These are phyloP conservation scores for Uria lomvia DNA, from an alignment of 2,113 vertebrate genomes.

Conservation along the genomic window DNA sequence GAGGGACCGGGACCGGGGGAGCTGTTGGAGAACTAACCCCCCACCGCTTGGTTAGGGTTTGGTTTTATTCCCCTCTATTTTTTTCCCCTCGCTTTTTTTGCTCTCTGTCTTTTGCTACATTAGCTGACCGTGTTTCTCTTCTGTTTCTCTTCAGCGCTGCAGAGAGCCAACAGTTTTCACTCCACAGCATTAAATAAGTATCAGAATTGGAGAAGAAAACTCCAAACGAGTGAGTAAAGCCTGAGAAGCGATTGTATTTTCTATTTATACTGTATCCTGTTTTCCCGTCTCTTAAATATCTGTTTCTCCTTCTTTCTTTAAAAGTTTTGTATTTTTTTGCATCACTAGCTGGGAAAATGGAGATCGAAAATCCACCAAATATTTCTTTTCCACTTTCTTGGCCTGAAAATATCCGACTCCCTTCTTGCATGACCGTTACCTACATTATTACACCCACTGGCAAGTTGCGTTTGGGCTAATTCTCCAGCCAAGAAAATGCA, in stretches of 20 bases:
- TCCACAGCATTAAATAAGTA: slow-evolving; percentile 40
- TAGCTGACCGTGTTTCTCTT: neutral
- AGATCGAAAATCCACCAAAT: neutral
- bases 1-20: too few species aligned
- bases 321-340: neutral
- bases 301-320: neutral
- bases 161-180: slow-evolving; percentile 65
- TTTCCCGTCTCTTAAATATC: neutral
- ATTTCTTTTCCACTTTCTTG: neutral
- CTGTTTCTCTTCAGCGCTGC: slow-evolving; percentile 50
- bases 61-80: neutral
- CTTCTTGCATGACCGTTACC: neutral
- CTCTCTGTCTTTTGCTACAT: neutral
- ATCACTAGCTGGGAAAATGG: neutral
- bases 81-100: rapidly evolving
- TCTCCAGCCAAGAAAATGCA: neutral
- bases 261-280: neutral
- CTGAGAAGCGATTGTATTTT: neutral
- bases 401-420: neutral
- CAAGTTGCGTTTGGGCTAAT: neutral
- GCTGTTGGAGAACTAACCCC: neutral
- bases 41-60: neutral
- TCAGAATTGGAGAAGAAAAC: slow-evolving; percentile 73
- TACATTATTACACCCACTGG: neutral
- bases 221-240: slow-evolving; percentile 72